Conservation (phyloP, 2,888 invertebrate species). For the Diloba caeruleocephala region DNA sequence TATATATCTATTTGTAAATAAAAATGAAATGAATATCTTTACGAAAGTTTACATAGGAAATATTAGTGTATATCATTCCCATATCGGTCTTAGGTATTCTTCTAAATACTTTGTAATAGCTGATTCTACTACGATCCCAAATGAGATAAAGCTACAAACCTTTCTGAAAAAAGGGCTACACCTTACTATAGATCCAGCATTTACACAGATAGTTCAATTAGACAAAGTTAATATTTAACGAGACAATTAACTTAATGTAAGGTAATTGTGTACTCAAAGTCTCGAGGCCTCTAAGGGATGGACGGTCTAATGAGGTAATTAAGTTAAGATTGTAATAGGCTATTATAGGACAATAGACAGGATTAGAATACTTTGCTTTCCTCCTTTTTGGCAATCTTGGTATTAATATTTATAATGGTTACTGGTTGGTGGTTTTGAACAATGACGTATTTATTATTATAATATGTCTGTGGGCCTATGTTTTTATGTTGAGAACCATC, state of each 20-base stretch:
- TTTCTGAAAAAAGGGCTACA: neutral
- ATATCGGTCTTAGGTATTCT: too few species aligned
- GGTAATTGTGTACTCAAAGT: slow-evolving; percentile 26
- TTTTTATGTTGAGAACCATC: too few species aligned
- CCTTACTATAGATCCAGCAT: neutral
- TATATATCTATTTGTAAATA: too few species aligned
- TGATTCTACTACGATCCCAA: too few species aligned
- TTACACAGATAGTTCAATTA: slow-evolving; percentile 35
- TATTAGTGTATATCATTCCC: too few species aligned
- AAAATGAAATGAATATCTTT: too few species aligned
- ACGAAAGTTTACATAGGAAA: too few species aligned
- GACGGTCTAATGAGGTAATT: slow-evolving; percentile 15
- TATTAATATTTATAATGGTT: slow-evolving; percentile 4
- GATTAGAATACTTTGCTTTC: slow-evolving; percentile 17
- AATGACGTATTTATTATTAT: too few species aligned
- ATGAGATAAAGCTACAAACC: neutral
- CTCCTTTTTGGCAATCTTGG: neutral
- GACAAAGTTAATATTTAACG: slow-evolving; percentile 49
- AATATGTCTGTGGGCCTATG: neutral
- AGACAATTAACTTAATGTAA: slow-evolving; percentile 45
- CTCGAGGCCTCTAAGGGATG: slow-evolving; percentile 12
- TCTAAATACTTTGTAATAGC: too few species aligned
- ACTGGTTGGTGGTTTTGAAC: slow-evolving; percentile 4
- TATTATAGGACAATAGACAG: slow-evolving; percentile 30
- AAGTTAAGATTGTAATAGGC: slow-evolving; percentile 29